Percentiles rank a stretch among this genome's conserved stretches.
These are phyloP conservation scores for Toxostoma redivivum DNA, from an alignment of 2,113 vertebrate genomes.

Conservation along the genomic window DNA sequence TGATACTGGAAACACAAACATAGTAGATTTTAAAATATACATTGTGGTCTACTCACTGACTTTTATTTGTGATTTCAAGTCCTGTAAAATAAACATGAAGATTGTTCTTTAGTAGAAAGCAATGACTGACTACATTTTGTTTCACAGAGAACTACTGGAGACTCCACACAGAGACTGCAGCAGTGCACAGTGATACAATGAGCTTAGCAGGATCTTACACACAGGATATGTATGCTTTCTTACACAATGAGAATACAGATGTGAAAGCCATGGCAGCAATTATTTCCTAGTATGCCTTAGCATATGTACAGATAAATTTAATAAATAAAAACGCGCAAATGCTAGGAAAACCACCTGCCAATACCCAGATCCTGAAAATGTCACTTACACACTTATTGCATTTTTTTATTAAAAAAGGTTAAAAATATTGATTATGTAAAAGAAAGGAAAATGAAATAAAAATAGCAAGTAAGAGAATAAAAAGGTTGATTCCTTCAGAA, in stretches of 20 bases:
- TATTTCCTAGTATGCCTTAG: background rate
- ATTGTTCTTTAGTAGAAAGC: background rate
- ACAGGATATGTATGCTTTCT: background rate
- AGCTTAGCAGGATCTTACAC: background rate
- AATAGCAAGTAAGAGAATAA: background rate
- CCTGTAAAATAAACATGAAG: background rate
- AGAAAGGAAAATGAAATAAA: background rate
- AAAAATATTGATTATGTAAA: background rate
- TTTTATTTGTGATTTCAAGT: slow-evolving; percentile 6
- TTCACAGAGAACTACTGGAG: background rate
- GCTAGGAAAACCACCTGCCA: background rate
- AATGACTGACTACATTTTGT: background rate
- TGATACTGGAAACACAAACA: background rate
- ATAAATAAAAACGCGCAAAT: background rate
- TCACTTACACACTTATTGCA: background rate
- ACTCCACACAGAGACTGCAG: background rate
- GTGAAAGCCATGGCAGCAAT: background rate
- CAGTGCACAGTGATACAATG: background rate
- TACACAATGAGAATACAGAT: background rate
- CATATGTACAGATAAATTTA: background rate
- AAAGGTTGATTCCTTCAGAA: background rate
- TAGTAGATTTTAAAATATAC: background rate
- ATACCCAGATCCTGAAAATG: background rate
- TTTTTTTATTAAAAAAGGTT: background rate
- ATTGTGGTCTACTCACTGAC: background rate